These are phyloP conservation scores for Oligia fasciuncula DNA, from an alignment of 2,888 invertebrate genomes.

Conservation along the genomic window DNA sequence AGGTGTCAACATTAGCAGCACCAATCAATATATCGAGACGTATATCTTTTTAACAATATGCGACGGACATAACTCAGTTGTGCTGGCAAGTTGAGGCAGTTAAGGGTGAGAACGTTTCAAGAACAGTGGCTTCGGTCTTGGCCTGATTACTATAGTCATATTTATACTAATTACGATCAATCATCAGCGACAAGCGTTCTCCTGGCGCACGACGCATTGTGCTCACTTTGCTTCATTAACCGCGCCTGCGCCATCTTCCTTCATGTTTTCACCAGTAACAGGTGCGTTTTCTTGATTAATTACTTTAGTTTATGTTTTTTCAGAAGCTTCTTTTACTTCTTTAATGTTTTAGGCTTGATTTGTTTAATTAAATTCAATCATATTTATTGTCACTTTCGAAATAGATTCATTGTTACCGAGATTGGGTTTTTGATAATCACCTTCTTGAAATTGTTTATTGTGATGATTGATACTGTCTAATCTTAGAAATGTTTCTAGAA, in stretches of 20 bases:
- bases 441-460: not conserved
- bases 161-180: conserved; percentile 83
- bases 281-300: conserved; percentile 66
- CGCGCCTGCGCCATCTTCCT: conserved; percentile 69
- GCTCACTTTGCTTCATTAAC: conserved; percentile 74
- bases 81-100: conserved; percentile 79
- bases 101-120: conserved; percentile 84
- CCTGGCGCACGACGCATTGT: conserved; percentile 69
- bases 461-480: not conserved
- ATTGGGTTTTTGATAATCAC: not conserved
- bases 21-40: conserved; percentile 65
- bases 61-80: conserved; percentile 74
- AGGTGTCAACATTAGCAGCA: conserved; percentile 51
- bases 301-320: conserved; percentile 16
- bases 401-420: not conserved
- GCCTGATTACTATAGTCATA: conserved; percentile 83
- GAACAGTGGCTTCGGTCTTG: conserved; percentile 80
- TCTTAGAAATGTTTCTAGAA: not conserved
- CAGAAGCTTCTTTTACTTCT: conserved; percentile 4
- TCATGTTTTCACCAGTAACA: conserved; percentile 65
- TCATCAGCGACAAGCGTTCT: conserved; percentile 76
- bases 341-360: not conserved
- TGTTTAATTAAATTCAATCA: not conserved
- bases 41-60: conserved; percentile 75
- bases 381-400: not conserved